A percentile compares a stretch with the other conserved stretches of the same genome.
These are phyloP conservation scores for Cavia porcellus DNA, from an alignment of 2,113 vertebrate genomes.

Conservation along the genomic window DNA sequence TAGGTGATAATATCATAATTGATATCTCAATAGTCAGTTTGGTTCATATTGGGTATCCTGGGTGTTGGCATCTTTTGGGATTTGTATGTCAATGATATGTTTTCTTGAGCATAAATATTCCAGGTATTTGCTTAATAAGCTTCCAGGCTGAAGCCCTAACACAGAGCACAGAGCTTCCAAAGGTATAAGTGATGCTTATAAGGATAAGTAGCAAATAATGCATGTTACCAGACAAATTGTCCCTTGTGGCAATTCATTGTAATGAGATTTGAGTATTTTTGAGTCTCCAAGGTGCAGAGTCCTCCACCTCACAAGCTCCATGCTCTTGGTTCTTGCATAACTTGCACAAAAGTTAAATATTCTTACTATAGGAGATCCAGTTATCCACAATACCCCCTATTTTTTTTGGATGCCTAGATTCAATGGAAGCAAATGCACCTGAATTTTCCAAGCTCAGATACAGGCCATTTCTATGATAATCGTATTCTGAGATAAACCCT, in stretches of 20 bases:
- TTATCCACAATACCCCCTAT: neutral
- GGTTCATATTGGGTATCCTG: neutral
- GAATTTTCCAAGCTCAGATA: neutral
- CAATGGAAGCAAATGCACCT: neutral
- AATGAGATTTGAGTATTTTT: neutral
- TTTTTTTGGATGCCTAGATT: neutral
- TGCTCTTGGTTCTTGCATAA: neutral
- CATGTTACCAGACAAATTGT: neutral
- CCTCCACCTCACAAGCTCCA: neutral
- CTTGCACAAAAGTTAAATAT: neutral
- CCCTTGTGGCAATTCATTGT: neutral
- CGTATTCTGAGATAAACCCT: neutral
- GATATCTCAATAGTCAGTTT: neutral
- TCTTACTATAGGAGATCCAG: neutral
- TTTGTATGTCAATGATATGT: neutral
- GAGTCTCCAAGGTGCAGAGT: neutral
- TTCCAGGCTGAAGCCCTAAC: slow-evolving; percentile 5
- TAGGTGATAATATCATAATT: neutral
- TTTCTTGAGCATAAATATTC: neutral
- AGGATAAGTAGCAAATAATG: neutral
- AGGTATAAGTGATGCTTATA: neutral
- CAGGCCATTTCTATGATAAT: neutral
- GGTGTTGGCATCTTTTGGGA: neutral
- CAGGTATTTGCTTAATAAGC: neutral
- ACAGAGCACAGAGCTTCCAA: neutral